A percentile compares a stretch with the other conserved stretches of the same genome.
Evolutionary conservation across 64 coral and sea anemone species (phyloP).

Genomic region (Exaiptasia diaphana): DNA sequence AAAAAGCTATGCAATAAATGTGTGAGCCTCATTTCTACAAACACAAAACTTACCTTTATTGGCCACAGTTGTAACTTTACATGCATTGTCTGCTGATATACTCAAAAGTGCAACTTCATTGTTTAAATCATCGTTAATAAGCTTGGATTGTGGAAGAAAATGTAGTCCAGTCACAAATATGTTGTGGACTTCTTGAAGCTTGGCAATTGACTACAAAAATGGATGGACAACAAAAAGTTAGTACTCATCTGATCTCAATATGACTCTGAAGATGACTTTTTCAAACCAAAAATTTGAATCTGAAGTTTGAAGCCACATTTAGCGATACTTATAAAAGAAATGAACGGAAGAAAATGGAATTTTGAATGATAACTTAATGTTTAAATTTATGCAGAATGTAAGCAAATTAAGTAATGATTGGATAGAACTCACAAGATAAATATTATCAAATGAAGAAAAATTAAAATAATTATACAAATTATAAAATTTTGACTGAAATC

Average conservation of each 20-base stretch:
- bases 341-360: too few species aligned
- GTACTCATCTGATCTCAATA: too few species aligned
- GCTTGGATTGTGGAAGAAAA: constrained; percentile 74
- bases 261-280: not conserved
- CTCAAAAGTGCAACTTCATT: constrained; percentile 81
- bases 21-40: not conserved
- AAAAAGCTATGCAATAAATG: too few species aligned
- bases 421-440: too few species aligned
- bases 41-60: constrained; percentile 62
- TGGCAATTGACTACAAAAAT: constrained; percentile 61
- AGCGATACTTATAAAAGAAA: too few species aligned
- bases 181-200: constrained; percentile 85
- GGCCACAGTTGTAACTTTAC: constrained; percentile 77
- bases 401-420: too few species aligned
- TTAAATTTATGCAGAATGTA: too few species aligned
- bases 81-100: constrained; percentile 95
- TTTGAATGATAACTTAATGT: too few species aligned
- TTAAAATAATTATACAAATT: too few species aligned
- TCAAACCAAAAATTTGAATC: not conserved
- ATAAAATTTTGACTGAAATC: too few species aligned
- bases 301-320: not conserved
- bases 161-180: constrained; percentile 93
- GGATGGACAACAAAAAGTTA: too few species aligned
- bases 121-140: constrained; percentile 68
- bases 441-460: too few species aligned